Base-by-base conservation (phyloP, 2,113 vertebrate species). In the Lophochroa leadbeateri region DNA sequence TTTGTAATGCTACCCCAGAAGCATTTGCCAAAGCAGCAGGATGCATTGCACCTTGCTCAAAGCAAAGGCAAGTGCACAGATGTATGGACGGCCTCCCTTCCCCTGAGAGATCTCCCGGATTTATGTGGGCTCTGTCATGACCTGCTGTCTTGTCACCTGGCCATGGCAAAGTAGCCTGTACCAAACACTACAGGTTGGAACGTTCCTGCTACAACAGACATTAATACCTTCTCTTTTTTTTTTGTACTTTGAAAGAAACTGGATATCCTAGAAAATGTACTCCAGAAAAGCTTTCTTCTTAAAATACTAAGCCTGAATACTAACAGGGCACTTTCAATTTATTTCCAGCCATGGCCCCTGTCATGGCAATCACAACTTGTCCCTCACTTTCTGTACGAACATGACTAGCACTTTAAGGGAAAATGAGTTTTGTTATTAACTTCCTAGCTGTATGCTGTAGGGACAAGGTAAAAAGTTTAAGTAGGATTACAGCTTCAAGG, bases 401-500 rank as follows among this genome's bases (percentile, higher is more conserved):
- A 57, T 41, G 69, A 86, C 83, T 79, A 85, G 81, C 61, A 52
- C 86, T 96, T 91, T 75, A 91, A 92, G 87, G 63, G 74, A 92
- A 84, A 94, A 95, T 43, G 20, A 88, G 31, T 74, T 95, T 76
- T 75, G 61, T 94, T 92, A 84, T 80, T 94, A 88, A 87, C 78
- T 96, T 95, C 63, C 77, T 90, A 91, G 74, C 1, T 39, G 49
- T 77, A 82, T 70, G 90, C 83, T 96, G 84, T 80, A 87, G 88
- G 74, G 77, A 84, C 67, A 92, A 94, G 91, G 91, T 97, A 96
- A 96, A 96, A 95, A 94, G 88, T 96, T 96, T 94, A 95, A 97
- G 91, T 72, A 91, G 94, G 96, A 95, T 96, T 95, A 94, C 74
- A 91, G 83, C 95, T 95, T 94, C 88, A 95, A 95, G 91, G 88